Conservation (phyloP, 2,797 vertebrate species). For the Vipera ursinii region DNA sequence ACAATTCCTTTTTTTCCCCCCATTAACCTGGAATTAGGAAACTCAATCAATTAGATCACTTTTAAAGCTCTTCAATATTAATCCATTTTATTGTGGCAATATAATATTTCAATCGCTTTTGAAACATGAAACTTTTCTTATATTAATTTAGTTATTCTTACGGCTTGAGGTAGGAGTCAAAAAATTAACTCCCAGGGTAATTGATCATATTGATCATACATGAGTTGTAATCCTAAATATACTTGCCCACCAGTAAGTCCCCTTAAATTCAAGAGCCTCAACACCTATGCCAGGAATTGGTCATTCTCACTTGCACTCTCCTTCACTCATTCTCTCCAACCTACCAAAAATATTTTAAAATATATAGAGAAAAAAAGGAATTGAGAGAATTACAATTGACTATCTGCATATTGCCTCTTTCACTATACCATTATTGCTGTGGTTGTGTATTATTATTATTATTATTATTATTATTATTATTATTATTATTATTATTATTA, state of each 20-base stretch:
- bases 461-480: no score
- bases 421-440: neutral
- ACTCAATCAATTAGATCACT: slow-evolving; percentile 81
- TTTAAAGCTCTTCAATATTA: slow-evolving; percentile 84
- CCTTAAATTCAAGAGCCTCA: neutral
- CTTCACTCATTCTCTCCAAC: neutral
- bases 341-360: neutral
- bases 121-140: slow-evolving; percentile 68
- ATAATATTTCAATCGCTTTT: slow-evolving; percentile 76
- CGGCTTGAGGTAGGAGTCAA: slow-evolving; percentile 49
- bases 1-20: slow-evolving; percentile 76
- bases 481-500: neutral
- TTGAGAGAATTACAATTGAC: slow-evolving; percentile 8
- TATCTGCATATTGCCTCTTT: neutral
- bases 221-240: neutral
- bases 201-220: slow-evolving; percentile 43
- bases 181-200: slow-evolving; percentile 53
- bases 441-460: no score
- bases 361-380: neutral
- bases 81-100: slow-evolving; percentile 78
- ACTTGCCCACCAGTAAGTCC: neutral
- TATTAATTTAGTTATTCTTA: slow-evolving; percentile 56
- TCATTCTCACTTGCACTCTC: neutral
- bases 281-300: neutral
- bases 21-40: slow-evolving; percentile 86